Conservation (phyloP, 2,113 vertebrate genomes). For the Podocnemis expansa region DNA sequence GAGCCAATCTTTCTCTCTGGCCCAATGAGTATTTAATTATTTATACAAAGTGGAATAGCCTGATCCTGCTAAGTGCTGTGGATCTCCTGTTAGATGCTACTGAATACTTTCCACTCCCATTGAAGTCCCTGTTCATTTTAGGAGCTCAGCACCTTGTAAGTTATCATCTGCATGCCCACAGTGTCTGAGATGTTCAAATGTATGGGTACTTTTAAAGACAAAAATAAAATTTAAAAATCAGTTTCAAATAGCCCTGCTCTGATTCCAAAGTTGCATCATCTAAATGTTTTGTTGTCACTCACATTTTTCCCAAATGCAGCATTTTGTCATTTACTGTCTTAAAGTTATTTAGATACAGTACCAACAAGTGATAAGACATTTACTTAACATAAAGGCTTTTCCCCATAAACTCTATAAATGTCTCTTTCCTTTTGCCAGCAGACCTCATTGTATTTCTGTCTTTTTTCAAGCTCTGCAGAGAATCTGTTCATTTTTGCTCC, state of each 20-base stretch:
- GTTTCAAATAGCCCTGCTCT: not conserved
- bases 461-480: slow-evolving; percentile 16
- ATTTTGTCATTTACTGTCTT: not conserved
- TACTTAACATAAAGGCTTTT: not conserved
- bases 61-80: not conserved
- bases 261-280: not conserved
- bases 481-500: not conserved
- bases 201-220: not conserved
- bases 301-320: not conserved
- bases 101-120: not conserved
- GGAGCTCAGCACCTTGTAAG: not conserved
- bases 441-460: not conserved
- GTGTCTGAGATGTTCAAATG: not conserved
- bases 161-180: not conserved
- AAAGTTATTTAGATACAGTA: not conserved
- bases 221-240: not conserved
- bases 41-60: not conserved
- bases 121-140: not conserved
- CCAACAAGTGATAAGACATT: not conserved
- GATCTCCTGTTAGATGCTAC: not conserved
- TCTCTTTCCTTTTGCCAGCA: not conserved
- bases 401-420: not conserved
- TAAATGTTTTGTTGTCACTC: not conserved
- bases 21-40: not conserved
- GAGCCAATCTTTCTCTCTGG: not conserved